phyloP scores from a whole-genome alignment of 1,140 invertebrate species.

The Zaprionus lachaisei region DNA sequence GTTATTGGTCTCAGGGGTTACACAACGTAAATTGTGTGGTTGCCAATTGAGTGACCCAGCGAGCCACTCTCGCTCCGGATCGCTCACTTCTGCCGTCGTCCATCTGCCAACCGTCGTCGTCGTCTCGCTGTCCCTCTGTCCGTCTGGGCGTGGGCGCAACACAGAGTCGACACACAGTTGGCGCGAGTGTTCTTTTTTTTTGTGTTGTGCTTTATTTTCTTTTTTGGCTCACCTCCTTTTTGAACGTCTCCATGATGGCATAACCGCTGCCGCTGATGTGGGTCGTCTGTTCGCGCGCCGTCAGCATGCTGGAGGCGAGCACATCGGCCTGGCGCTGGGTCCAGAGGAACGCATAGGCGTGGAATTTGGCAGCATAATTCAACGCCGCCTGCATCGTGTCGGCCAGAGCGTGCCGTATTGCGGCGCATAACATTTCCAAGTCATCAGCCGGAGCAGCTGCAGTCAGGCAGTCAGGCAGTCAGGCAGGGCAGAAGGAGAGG shows the following conservation, averaged over 20 bases:
- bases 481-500: neutral
- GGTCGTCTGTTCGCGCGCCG: slow-evolving; percentile 58
- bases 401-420: slow-evolving; percentile 65
- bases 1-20: slow-evolving; percentile 83
- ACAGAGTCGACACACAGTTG: slow-evolving; percentile 19
- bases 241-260: slow-evolving; percentile 82
- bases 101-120: neutral
- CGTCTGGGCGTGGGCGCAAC: slow-evolving; percentile 39
- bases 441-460: slow-evolving; percentile 46
- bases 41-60: slow-evolving; percentile 72
- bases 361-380: slow-evolving; percentile 77
- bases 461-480: neutral
- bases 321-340: slow-evolving; percentile 62
- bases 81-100: neutral
- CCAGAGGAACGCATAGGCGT: slow-evolving; percentile 79
- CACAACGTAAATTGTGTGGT: slow-evolving; percentile 80
- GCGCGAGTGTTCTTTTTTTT: slow-evolving; percentile 15
- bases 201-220: neutral
- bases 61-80: slow-evolving; percentile 42
- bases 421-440: slow-evolving; percentile 59
- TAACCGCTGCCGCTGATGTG: slow-evolving; percentile 63
- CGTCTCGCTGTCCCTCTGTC: slow-evolving; percentile 9
- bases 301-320: slow-evolving; percentile 55
- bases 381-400: slow-evolving; percentile 66
- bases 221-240: slow-evolving; percentile 73